Base-by-base conservation (phyloP, 1,140 invertebrate genomes). In the Drosophila bipectinata region DNA sequence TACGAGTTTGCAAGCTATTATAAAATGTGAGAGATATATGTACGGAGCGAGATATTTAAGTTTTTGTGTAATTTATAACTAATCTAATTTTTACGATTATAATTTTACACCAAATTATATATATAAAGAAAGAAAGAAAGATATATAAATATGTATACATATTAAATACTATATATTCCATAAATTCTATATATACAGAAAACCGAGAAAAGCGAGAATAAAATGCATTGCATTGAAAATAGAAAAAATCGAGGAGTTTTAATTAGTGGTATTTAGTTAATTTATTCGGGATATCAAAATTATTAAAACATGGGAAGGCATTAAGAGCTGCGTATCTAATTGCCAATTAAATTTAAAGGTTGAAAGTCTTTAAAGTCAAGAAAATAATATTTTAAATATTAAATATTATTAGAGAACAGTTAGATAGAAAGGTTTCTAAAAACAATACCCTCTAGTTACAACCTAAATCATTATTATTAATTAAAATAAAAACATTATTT, bases 61-160 rank as follows among this genome's bases (percentile, higher is more conserved):
- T 74, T 82, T 37, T 88, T 88, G 79, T 88, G 79, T 88, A 88
- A 83, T 83, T 79, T 88, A 61, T 78, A 87, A 81, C 72, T 76
- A 79, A 84, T 81, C 72, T 89, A 74, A 88, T 79, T 44, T 87
- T 71, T 87, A 87, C 82, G 71, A 82, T 88, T 88, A 88, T 87
- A 85, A 80, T 79, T 87, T 82, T 88, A 88, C 83, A 88, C 84
- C 76, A 89, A 88, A 88, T 79, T 83, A 79, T 88, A 83, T 79
- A 87, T 75, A 82, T 66, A 74, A 61, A 73, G 21, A 21, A 21
- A 21, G 55, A 80, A 61, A 73, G 21, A 21, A 21, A 21, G 55
- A 80, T 61, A 78, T 74, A 79, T 49, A 71, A 44, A 44, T 44
- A 44, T 44, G 41, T 66, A 68, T 63, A 68, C 52, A 52, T 49